Base-by-base conservation (phyloP, 37 sponge, comb jelly and placozoan genomes). In the Geodia barretti region DNA sequence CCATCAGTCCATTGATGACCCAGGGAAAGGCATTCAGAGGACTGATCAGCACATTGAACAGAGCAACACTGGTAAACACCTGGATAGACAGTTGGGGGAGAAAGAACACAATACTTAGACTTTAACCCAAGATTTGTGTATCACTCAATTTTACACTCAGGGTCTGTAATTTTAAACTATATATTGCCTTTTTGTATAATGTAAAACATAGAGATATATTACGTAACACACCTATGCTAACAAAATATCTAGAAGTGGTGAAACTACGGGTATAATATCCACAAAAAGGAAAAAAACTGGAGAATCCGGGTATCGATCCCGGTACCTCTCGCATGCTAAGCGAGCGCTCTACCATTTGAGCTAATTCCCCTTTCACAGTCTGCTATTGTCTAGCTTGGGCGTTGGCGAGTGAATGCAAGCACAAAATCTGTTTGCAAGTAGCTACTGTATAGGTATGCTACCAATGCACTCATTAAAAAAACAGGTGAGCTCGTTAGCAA, bases 1-100 rank as follows among this genome's bases (percentile, higher is more conserved):
- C 94, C 66, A 94, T 73, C 28, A 98, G 84, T 7, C 99, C 97
- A 81, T 94, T 94, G 79, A 98, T 88, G 35, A 98, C 99, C 97
- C 97, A 94, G 7, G 99, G 99, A 70, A 96, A 94, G 28, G 97
- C 99, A 74, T 98, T 98, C 58, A 98, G 88, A 1, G 99, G 99
- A 63, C 86, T 79, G 43, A 96, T 96, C 26, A 98, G 87, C 25
- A 96, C 92, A 62, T 81, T 90, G 84, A 98, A 96, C 78, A 98
- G 71, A 43, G 99, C 88, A 34, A 98, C 66, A 76, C 97, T 96
- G 3, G 99, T 98, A 82, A 98, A 98, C 26, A 98, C 97, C 97
- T 97, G 76, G 3, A 66, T 3, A 69, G 3, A 33, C 1, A 35
- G 30, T 26, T 41, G 69, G 26, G 14, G 23, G 60, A 61, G 35